A percentile compares a stretch with the other conserved stretches of the same genome.
phyloP scores from a whole-genome alignment of 1,140 invertebrate genomes.

The Grapholita molesta region DNA sequence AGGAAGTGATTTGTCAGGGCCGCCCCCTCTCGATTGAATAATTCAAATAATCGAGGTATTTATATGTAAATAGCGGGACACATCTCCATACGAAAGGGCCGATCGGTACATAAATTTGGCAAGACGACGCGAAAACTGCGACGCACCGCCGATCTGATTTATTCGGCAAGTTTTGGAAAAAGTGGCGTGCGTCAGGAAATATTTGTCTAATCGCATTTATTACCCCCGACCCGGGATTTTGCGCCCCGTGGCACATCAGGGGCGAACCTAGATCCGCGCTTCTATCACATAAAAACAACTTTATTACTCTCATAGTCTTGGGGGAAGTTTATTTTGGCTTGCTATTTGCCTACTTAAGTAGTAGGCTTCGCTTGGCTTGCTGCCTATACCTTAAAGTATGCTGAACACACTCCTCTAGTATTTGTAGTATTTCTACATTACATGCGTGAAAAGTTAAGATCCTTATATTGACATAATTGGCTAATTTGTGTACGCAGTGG shows the following conservation, averaged over 20 bases:
- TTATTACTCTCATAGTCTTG: constrained; percentile 7
- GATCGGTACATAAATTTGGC: constrained; percentile 77
- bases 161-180: constrained; percentile 74
- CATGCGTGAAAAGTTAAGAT: too few relatives aligned
- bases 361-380: not conserved
- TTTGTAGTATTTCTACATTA: too few relatives aligned
- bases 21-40: constrained; percentile 78
- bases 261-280: constrained; percentile 24
- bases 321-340: constrained; percentile 6
- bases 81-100: constrained; percentile 77
- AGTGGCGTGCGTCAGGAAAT: constrained; percentile 73
- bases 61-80: constrained; percentile 75
- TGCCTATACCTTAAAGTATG: not conserved
- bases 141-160: constrained; percentile 75
- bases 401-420: too few relatives aligned
- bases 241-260: constrained; percentile 50
- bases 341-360: not conserved
- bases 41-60: constrained; percentile 78
- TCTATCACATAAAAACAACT: constrained; percentile 23
- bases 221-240: constrained; percentile 55
- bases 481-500: not conserved
- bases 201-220: constrained; percentile 76
- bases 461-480: too few relatives aligned
- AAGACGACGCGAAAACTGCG: constrained; percentile 74
- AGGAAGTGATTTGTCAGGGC: constrained; percentile 77